Evolutionary conservation across 2,888 invertebrate genomes (phyloP), one percentile per base, ranked within the genome.

Genomic region (Lamproptera curius): DNA sequence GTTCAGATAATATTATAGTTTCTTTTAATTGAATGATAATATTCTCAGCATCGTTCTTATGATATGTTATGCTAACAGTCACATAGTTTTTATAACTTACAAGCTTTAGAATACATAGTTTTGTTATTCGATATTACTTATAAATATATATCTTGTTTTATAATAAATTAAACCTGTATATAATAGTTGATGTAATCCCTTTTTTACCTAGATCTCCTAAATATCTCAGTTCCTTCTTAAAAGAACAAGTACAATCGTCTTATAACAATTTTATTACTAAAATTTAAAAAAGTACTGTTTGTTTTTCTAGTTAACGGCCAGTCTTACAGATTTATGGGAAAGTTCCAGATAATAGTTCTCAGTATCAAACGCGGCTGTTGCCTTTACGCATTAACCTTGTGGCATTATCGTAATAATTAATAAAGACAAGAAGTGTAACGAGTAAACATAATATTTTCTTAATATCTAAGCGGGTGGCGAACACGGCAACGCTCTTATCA

Each of bases 381-480:
- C n/a, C n/a, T n/a, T n/a, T n/a, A 13, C 13, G 13, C 2, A 41
- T 1, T 10, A 20, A 36, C 41, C 17, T 40, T 17, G 28, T 11
- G 11, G 16, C 20, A 20, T 34, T 23, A 10, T 20, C 34, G 28
- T 34, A 8, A 31, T 37, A 16, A n/a, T 8, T 23, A 36, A 38
- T 34, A 34, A 38, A 38, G 50, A 9, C 31, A 42, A 43, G 43
- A 52, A 56, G 58, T 58, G 52, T 57, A 58, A 48, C 55, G 46
- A 42, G 58, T 51, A 60, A 65, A 63, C 59, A 61, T 35, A 46
- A 28, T 56, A 55, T 57, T 59, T 55, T 53, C 54, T 54, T 52
- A 54, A 45, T 42, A 33, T 57, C 57, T 57, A 16, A 38, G 33
- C 36, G 41, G 41, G 14, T 36, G 36, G 9, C 6, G 16, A 13